A percentile compares a stretch with the other conserved stretches of the same genome.
These are phyloP conservation scores for Amphipoea oculea DNA, from an alignment of 2,888 invertebrate species.

Conservation along the genomic window DNA sequence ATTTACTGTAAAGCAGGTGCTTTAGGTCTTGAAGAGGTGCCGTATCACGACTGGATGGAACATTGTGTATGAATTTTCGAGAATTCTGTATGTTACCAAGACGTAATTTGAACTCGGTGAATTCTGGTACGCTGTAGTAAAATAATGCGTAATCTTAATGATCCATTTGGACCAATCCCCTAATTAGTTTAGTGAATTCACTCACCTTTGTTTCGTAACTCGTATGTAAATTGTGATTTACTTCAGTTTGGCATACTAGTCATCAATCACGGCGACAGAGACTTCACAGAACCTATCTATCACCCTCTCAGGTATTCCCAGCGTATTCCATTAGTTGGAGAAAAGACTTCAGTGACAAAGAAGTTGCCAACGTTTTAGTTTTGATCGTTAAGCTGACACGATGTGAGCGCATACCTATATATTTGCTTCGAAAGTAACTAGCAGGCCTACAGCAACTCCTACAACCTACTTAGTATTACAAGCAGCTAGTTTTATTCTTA, in stretches of 20 bases:
- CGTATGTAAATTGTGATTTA: slow-evolving; percentile 11
- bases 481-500: not conserved
- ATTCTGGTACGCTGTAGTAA: not conserved
- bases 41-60: not conserved
- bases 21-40: not conserved
- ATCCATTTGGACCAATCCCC: not conserved
- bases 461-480: not conserved
- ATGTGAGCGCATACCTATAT: not conserved
- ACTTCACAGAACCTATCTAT: not conserved
- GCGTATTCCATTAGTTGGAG: slow-evolving; percentile 16
- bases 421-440: not conserved
- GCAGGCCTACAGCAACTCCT: not conserved
- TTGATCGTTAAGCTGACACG: not conserved
- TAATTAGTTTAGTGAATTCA: not conserved
- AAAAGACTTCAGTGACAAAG: slow-evolving; percentile 3
- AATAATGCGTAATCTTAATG: not conserved
- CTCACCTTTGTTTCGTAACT: slow-evolving; percentile 1
- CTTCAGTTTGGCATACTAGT: slow-evolving; percentile 19
- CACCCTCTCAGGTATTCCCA: not conserved
- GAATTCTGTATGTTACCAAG: not conserved
- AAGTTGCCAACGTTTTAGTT: not conserved
- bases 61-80: not conserved
- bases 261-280: slow-evolving; percentile 25
- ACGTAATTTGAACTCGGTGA: not conserved
- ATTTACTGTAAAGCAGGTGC: slow-evolving; percentile 24